These are phyloP conservation scores for Eudyptes chrysolophus DNA, from an alignment of 2,113 vertebrate genomes.

Conservation along the genomic window DNA sequence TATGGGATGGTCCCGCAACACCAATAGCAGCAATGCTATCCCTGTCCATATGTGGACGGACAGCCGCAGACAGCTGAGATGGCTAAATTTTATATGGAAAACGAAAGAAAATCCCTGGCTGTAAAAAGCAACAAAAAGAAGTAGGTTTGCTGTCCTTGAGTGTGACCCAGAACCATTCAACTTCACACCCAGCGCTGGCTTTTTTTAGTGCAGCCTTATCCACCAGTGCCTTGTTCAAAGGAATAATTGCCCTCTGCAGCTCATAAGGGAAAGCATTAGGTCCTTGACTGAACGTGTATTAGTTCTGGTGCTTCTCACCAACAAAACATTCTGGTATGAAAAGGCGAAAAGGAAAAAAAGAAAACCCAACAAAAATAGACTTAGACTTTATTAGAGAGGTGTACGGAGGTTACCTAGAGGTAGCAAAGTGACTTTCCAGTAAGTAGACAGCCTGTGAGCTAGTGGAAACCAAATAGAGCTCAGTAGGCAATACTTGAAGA, in stretches of 20 bases:
- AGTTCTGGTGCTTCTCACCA: not conserved
- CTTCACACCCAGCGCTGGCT: fast-evolving
- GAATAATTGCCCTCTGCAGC: not conserved
- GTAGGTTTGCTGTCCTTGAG: not conserved
- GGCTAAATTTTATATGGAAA: not conserved
- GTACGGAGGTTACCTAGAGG: not conserved
- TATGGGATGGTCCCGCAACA: not conserved
- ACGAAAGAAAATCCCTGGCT: not conserved
- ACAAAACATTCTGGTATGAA: not conserved
- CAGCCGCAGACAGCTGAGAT: not conserved
- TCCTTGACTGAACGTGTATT: not conserved
- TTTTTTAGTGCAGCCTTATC: not conserved
- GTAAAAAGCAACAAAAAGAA: not conserved
- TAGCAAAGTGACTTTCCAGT: not conserved
- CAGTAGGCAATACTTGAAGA: not conserved
- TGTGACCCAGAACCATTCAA: not conserved
- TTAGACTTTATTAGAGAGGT: not conserved
- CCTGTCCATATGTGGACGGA: not conserved
- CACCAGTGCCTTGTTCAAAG: not conserved
- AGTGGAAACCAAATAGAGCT: not conserved
- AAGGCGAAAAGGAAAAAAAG: not conserved
- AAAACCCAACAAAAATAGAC: not conserved
- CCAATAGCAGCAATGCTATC: not conserved
- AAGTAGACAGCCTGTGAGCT: not conserved
- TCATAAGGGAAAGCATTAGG: not conserved